Evolutionary conservation across 2,888 invertebrate genomes (phyloP), one percentile per base, ranked within the genome.

Genomic region (Pandemis corylana): DNA sequence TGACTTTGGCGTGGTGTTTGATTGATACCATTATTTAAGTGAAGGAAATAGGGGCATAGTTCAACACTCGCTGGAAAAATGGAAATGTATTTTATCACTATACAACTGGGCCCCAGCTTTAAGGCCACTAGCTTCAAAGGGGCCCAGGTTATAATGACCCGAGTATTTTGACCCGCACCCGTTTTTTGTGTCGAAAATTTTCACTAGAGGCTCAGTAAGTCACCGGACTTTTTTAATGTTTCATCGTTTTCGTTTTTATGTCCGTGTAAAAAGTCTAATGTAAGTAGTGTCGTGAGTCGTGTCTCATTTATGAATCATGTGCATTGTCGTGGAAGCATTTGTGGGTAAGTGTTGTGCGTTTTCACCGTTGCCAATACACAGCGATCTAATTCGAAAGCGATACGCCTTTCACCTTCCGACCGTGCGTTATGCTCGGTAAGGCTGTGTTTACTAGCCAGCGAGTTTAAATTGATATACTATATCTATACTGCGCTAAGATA

Each of bases 361-460:
- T 88, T 92, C 91, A 88, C 92, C 87, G 87, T 83, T 82, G 89
- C 85, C 89, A 89, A 87, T 89, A 89, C 84, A 90, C 86, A 86
- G 90, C 91, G 92, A 90, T 92, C 92, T 90, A 92, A 91, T 91
- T 94, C 91, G 93, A 94, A 94, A 93, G 93, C 89, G 90, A 93
- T 92, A 89, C 87, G 91, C 93, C 93, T 94, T 94, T 94, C 93
- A 93, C 93, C 92, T 93, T 88, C 88, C 87, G 88, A 90, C 88
- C 81, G 84, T 84, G 84, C 85, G 82, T 82, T 85, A 84, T 85
- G 86, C 80, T 77, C 76, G 67, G 75, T 75, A 62, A 53, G 65
- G 65, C 68, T 20, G 59, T 72, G 72, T 63, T 68, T 42, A 49
- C 68, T 70, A 65, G 65, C 20, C 46, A 53, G 68, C 62, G 56